These are phyloP conservation scores for Syngnathus acus DNA, from an alignment of 2,797 vertebrate genomes.

Conservation along the genomic window DNA sequence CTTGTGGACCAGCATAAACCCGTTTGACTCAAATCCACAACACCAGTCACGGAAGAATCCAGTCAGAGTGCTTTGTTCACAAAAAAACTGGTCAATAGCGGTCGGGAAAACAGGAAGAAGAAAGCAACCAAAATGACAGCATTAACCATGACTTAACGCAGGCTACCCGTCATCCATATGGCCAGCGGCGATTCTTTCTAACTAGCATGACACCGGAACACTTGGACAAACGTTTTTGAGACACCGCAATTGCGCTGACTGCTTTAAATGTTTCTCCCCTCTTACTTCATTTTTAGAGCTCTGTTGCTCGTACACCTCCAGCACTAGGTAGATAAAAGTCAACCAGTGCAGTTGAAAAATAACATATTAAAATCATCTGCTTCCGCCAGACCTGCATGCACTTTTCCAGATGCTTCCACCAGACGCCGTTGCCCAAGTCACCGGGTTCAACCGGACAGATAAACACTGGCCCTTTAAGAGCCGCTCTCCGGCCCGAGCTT, in stretches of 20 bases:
- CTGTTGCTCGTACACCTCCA: not conserved
- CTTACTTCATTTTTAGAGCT: not conserved
- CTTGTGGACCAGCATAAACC: too few relatives aligned
- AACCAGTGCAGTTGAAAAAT: not conserved
- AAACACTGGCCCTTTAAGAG: conserved; percentile 56
- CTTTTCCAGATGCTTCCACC: conserved; percentile 49
- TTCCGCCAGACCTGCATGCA: conserved; percentile 40
- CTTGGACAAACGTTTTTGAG: not conserved
- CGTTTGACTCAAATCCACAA: too few relatives aligned
- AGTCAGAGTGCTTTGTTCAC: too few relatives aligned
- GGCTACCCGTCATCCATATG: not conserved
- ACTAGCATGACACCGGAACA: not conserved
- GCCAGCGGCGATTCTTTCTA: not conserved
- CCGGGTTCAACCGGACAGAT: conserved; percentile 58
- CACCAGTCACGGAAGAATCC: too few relatives aligned
- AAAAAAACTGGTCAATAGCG: not conserved
- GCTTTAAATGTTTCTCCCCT: not conserved
- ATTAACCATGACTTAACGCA: not conserved
- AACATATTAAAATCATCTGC: conserved; percentile 10
- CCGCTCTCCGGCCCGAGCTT: conserved; percentile 34
- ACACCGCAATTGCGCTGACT: not conserved
- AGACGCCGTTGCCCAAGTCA: conserved; percentile 52
- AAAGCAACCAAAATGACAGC: not conserved
- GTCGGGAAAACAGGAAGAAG: not conserved
- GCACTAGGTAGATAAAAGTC: not conserved